Base-by-base conservation (phyloP, 2,113 vertebrate genomes). In the Hassar affinis region DNA sequence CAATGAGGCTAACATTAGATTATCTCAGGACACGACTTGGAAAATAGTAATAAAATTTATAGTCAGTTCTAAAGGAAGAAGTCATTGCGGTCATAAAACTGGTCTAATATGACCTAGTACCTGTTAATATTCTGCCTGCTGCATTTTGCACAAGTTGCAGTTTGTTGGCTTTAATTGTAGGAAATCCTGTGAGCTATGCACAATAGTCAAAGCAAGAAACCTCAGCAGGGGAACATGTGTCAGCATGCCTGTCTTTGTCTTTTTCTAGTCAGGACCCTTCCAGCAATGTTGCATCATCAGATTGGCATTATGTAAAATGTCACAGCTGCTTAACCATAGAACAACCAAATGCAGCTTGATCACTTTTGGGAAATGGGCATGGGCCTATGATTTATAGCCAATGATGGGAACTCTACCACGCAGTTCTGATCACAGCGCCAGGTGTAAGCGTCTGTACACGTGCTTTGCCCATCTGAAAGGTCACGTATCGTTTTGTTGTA, bases 281-380 rank as follows among this genome's bases (percentile, higher is more conserved):
- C 22, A 52, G 25, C 42, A 17, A 69, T 47, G 30, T 56, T 81
- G 45, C 52, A 64, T 86, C 72, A 84, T 49, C 51, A 77, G 38
- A 42, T 80, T 59, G 68, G 10, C 25, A 57, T 84, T 85, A 82
- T 38, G 49, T 4, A 85, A 81, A n/a, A 42, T 69, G 69, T 62
- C 61, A 56, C 66, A 17, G 68, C 30, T 74, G 38, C 72, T 4
- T 76, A 57, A 56, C 77, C n/a, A 38, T 7, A 5, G 61, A 80
- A 76, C 45, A 66, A 64, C 62, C 66, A 68, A 27, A 75, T 27
- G 30, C 66, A 22, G 47, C n/a, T n/a, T 49, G 12, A 7, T 52
- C 18, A 14, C 18, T 86, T 84, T 68, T 79, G 68, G 72, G 78
- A 84, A 81, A 35, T 45, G 72, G 81, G 86, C 30, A 74, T 62